Evolutionary conservation across 1,140 invertebrate genomes (phyloP), one percentile per base, ranked within the genome.

Genomic region (Drosophila repletoides): DNA sequence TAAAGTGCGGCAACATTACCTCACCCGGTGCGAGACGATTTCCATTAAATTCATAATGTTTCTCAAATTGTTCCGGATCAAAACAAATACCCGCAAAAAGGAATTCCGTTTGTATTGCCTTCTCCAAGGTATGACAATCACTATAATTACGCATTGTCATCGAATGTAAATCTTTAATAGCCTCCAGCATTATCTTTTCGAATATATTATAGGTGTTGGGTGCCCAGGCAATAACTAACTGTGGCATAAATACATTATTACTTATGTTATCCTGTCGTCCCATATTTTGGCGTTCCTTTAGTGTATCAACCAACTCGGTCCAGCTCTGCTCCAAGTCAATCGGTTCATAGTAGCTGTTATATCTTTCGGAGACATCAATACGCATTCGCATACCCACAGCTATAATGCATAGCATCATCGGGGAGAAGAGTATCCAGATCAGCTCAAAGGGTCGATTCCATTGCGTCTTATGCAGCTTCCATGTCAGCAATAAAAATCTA

Each of bases 21-120:
- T 46, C 6, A 0, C 9, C 2, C 0, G 0, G 1, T 0, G 0
- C 1, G 9, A 72, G 12, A 4, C 9, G 15, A 1, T 49, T n/a
- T 0, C 56, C 24, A 0, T 0, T 7, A 2, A 64, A 31, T 0
- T 4, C 0, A 5, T 43, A 45, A 0, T 9, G 1, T 14, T 17
- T 22, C 0, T 46, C 40, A 15, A 41, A 48, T 2, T 12, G 10
- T 0, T 1, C 1, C 0, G 0, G 0, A 49, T 80, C 34, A 15
- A 87, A 63, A 14, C 80, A 86, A 3, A 86, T 19, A 15, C 80
- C 81, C 0, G 81, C 76, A 12, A 73, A 87, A 0, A 69, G 34
- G 0, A 0, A 55, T 0, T 70, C 17, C 1, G 21, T 1, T 2
- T 24, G 1, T 4, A 87, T 4, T 0, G 24, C 19, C 0, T 15